Evolutionary conservation across 2,113 vertebrate species (phyloP), one percentile per base, ranked within the genome.

Genomic region (Perca schrenkii): DNA sequence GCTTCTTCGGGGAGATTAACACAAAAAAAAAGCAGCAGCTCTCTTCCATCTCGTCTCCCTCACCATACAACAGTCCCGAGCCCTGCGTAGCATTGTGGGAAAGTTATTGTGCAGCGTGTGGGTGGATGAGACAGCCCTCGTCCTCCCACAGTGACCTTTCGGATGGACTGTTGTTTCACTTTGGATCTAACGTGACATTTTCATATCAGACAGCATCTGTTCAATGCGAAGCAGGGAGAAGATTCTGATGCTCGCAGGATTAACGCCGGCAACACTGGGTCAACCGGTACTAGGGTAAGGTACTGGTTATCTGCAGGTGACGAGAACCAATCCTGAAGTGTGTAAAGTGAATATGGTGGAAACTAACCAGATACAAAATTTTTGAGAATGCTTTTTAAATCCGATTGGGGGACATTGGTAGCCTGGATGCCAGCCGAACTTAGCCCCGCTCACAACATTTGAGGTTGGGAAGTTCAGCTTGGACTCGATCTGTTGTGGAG

Each of bases 131-230:
- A 64, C 46, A 34, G 40, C 10, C 16, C 12, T 68, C 17, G 1
- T 60, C 80, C n/a, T 76, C 75, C 53, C 12, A 2, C 22, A 2
- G 12, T 79, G 79, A 87, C 89, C 86, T 85, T 85, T 83, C n/a
- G 64, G 56, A 53, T 58, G 63, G 12, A 6, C 14, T 21, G 49
- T 31, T 53, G 31, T 21, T 43, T 75, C 47, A 62, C 31, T 22
- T 73, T 73, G 64, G 53, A 77, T 77, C 56, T 8, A 13, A 13
- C 0, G 12, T 74, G 62, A 58, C 69, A 82, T 85, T 83, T 76
- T 54, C 68, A 40, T n/a, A 64, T 79, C 52, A 47, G 64, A 54
- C 61, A 63, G 57, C 67, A 52, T 65, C 70, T 50, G 56, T 65
- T 75, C 21, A 34, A 19, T 11, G 10, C 21, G 10, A 49, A 12